A percentile compares a stretch with the other conserved stretches of the same genome.
phyloP scores from a whole-genome alignment of 2,113 vertebrate species.

The Athene noctua region DNA sequence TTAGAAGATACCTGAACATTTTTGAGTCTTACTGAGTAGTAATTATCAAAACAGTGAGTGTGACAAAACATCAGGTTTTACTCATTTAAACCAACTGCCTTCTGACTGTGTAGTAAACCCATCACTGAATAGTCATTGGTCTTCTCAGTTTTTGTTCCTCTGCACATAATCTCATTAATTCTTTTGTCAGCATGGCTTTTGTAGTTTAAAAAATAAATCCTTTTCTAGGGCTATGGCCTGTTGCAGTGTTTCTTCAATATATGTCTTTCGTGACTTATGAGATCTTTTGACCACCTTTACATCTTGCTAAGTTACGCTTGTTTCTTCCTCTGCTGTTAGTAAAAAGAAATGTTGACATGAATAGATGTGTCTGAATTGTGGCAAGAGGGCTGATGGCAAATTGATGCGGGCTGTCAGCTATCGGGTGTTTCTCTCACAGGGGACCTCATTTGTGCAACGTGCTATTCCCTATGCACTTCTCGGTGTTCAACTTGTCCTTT shows the following conservation, averaged over 20 bases:
- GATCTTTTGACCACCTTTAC: neutral
- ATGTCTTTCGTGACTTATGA: neutral
- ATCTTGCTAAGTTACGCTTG: neutral
- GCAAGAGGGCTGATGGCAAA: neutral
- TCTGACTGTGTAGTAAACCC: neutral
- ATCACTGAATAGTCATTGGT: neutral
- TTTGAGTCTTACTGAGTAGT: neutral
- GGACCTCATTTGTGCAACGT: accelerated
- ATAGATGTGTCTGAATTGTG: neutral
- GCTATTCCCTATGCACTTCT: neutral
- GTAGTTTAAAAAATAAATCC: neutral
- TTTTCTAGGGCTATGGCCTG: neutral
- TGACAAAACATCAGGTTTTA: neutral
- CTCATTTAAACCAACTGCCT: neutral
- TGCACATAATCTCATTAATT: neutral
- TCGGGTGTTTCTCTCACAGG: neutral
- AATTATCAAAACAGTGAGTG: neutral
- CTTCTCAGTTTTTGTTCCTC: neutral
- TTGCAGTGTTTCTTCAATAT: neutral
- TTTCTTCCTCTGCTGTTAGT: neutral
- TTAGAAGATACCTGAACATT: neutral
- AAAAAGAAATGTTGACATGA: neutral
- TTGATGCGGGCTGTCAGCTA: neutral
- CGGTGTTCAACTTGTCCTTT: neutral
- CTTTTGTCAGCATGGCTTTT: neutral